phyloP scores from a whole-genome alignment of 2,888 invertebrate genomes.

The Graphium colonna region DNA sequence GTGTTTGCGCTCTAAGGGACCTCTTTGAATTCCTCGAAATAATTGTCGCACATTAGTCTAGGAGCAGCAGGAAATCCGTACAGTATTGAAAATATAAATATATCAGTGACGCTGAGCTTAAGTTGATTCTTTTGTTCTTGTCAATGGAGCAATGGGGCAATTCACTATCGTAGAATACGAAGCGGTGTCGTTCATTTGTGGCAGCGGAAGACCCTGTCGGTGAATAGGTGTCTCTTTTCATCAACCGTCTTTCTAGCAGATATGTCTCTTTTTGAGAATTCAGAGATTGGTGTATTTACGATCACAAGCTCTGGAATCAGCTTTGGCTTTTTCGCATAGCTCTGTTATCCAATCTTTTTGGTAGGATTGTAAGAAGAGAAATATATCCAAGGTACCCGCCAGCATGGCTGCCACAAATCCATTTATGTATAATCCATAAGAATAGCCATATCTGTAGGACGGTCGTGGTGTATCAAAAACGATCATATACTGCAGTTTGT shows the following conservation, averaged over 20 bases:
- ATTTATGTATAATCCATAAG: constrained; percentile 91
- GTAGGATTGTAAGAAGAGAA: constrained; percentile 91
- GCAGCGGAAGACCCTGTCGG: constrained; percentile 66
- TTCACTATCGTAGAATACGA: constrained; percentile 83
- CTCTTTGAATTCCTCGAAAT: constrained; percentile 79
- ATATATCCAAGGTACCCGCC: constrained; percentile 92
- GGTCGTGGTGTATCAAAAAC: constrained; percentile 88
- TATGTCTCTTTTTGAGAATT: constrained; percentile 68
- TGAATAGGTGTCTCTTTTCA: constrained; percentile 71
- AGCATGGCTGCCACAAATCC: constrained; percentile 92
- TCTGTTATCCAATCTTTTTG: constrained; percentile 83
- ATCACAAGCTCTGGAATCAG: constrained; percentile 72
- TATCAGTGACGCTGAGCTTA: constrained; percentile 79
- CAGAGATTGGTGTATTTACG: constrained; percentile 73
- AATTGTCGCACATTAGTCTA: constrained; percentile 80
- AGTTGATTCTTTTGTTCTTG: constrained; percentile 72
- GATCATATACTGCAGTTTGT: constrained; percentile 90
- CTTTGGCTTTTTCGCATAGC: constrained; percentile 71
- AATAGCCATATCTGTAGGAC: constrained; percentile 93
- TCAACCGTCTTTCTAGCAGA: constrained; percentile 63
- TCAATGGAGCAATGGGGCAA: constrained; percentile 79
- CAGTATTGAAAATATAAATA: constrained; percentile 75
- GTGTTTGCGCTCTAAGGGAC: constrained; percentile 76
- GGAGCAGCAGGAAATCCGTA: constrained; percentile 84
- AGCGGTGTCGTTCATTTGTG: constrained; percentile 79